Percentiles rank a stretch among this genome's conserved stretches.
phyloP scores from a whole-genome alignment of 2,113 vertebrate genomes.

The Danionella cerebrum region DNA sequence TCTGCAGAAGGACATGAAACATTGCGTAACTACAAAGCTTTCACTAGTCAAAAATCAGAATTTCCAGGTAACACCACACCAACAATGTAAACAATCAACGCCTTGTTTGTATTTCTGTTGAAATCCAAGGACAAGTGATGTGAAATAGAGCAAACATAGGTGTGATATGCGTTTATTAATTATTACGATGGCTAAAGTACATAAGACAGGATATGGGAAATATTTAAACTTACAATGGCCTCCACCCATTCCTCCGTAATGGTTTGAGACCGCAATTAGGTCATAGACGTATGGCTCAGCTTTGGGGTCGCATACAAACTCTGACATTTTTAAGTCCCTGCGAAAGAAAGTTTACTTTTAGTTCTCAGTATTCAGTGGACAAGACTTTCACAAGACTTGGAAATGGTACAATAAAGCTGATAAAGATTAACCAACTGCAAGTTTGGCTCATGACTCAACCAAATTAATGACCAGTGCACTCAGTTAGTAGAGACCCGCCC shows the following conservation, averaged over 20 bases:
- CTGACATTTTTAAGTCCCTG: conserved; percentile 90
- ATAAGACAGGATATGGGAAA: background rate
- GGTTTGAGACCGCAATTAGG: conserved; percentile 91
- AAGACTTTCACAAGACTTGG: no score
- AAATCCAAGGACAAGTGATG: background rate
- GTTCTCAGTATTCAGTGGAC: no score
- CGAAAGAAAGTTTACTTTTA: conserved; percentile 5
- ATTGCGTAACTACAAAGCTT: background rate
- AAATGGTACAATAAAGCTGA: no score
- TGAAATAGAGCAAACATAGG: background rate
- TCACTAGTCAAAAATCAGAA: background rate
- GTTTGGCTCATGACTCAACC: background rate
- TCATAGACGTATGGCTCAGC: conserved; percentile 84
- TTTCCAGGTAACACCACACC: background rate
- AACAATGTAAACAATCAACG: background rate
- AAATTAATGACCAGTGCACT: background rate
- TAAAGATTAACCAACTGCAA: background rate
- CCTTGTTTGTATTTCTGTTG: background rate
- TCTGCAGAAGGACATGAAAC: conserved; percentile 63
- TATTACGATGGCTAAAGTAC: background rate
- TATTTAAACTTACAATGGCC: conserved; percentile 86
- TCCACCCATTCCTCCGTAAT: conserved; percentile 94
- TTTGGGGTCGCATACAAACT: conserved; percentile 86
- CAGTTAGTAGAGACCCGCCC: background rate
- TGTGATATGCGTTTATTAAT: background rate